Evolutionary conservation across 2,888 invertebrate species (phyloP).

Genomic region (Nymphalis c-album): DNA sequence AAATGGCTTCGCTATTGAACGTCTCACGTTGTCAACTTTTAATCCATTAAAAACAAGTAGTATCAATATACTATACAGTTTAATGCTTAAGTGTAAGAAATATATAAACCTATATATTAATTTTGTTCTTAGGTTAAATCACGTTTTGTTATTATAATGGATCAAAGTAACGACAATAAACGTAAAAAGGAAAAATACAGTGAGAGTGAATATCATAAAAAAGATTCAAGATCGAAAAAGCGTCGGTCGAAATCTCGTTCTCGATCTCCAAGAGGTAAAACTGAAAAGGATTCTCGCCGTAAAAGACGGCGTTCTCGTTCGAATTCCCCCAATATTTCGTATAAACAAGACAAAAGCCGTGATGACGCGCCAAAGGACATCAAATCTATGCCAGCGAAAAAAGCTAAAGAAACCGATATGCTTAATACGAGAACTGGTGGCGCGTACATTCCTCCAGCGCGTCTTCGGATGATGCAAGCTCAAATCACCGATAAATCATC

Average conservation of each 20-base stretch:
- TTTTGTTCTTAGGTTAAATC: slow-evolving; percentile 7
- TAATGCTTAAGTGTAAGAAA: neutral
- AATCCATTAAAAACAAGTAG: neutral
- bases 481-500: slow-evolving; percentile 98
- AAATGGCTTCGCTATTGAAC: slow-evolving; percentile 17
- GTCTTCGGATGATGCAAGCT: slow-evolving; percentile 96
- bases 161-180: slow-evolving; percentile 56
- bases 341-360: slow-evolving; percentile 54
- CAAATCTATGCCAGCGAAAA: slow-evolving; percentile 57
- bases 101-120: neutral
- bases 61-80: neutral
- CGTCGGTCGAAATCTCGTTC: slow-evolving; percentile 60
- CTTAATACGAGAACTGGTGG: slow-evolving; percentile 93
- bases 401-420: slow-evolving; percentile 81
- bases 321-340: slow-evolving; percentile 48
- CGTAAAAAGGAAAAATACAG: slow-evolving; percentile 60
- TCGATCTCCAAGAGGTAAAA: slow-evolving; percentile 49
- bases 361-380: slow-evolving; percentile 46
- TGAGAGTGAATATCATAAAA: slow-evolving; percentile 56
- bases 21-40: neutral
- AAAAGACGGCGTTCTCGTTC: slow-evolving; percentile 66
- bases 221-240: slow-evolving; percentile 59
- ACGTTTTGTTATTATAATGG: slow-evolving; percentile 49
- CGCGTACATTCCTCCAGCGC: slow-evolving; percentile 99
- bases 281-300: slow-evolving; percentile 54